phyloP scores from a whole-genome alignment of 92 coral and sea anemone species.

The Diadumene lineata region DNA sequence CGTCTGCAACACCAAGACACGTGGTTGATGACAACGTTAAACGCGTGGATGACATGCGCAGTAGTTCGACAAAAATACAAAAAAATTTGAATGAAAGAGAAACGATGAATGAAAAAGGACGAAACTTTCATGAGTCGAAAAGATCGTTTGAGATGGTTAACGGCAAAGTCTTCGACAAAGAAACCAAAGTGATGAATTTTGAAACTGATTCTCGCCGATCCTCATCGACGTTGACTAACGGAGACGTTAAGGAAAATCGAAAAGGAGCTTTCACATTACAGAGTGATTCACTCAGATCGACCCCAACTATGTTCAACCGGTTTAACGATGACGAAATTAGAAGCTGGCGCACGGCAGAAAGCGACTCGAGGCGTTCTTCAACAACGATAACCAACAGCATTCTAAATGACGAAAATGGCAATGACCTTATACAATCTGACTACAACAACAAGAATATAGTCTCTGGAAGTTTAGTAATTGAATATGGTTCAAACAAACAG shows the following conservation, averaged over 20 bases:
- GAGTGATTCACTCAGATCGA: background rate
- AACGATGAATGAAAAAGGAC: too few species aligned
- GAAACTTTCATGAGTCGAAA: background rate
- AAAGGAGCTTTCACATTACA: too few species aligned
- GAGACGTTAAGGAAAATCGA: background rate
- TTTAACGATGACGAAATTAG: background rate
- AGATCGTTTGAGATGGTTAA: background rate
- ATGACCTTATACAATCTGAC: background rate
- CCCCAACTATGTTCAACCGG: background rate
- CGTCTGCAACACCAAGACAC: background rate
- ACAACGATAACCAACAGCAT: background rate
- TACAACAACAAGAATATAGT: background rate
- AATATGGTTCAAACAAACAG: background rate
- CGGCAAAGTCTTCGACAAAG: background rate
- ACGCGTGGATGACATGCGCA: too few species aligned
- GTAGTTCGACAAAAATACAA: too few species aligned
- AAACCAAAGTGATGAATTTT: background rate
- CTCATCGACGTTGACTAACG: background rate
- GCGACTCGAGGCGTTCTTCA: background rate
- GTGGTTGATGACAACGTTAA: too few species aligned
- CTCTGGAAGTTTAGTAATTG: conserved; percentile 1
- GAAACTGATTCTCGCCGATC: background rate
- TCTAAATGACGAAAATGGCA: background rate
- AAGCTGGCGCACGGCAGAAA: background rate
- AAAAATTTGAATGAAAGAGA: too few species aligned